Percentiles rank a stretch among this genome's conserved stretches.
phyloP scores from a whole-genome alignment of 2,888 invertebrate species.

The Leucoma salicis region DNA sequence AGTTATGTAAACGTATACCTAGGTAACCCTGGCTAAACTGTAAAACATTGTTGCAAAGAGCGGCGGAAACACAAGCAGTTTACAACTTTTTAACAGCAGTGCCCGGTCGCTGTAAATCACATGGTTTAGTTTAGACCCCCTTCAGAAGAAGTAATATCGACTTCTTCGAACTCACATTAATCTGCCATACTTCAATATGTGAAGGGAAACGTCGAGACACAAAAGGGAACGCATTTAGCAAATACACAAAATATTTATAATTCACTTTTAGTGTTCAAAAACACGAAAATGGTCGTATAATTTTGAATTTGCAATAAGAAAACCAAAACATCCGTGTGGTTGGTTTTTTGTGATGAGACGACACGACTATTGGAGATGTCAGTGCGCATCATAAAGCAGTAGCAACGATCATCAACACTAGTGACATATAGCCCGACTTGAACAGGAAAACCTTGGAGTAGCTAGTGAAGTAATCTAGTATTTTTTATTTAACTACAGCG shows the following conservation, averaged over 20 bases:
- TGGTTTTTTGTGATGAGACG: conserved; percentile 34
- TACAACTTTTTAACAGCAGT: conserved; percentile 79
- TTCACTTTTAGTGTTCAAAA: conserved; percentile 20
- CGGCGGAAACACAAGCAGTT: conserved; percentile 78
- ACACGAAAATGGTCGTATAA: conserved; percentile 13
- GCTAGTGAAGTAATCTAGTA: conserved; percentile 7
- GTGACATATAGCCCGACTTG: conserved; percentile 46
- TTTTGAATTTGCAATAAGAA: conserved; percentile 24
- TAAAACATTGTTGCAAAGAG: conserved; percentile 64
- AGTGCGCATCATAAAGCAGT: conserved; percentile 64
- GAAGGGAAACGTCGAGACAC: conserved; percentile 67
- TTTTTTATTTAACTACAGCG: no score
- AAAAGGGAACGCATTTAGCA: conserved; percentile 59
- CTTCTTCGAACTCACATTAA: conserved; percentile 80
- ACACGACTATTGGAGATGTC: conserved; percentile 63
- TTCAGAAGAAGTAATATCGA: conserved; percentile 76
- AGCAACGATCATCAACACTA: conserved; percentile 47
- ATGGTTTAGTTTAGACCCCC: conserved; percentile 70
- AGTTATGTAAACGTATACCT: conserved; percentile 3
- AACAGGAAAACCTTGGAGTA: conserved; percentile 33
- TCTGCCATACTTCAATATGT: conserved; percentile 75
- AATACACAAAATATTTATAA: conserved; percentile 44
- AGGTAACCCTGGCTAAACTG: conserved; percentile 18
- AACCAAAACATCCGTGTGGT: conserved; percentile 22
- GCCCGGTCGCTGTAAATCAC: conserved; percentile 76